Evolutionary conservation across 2,888 invertebrate genomes (phyloP), one percentile per base, ranked within the genome.

Genomic region (Xestia sexstrigata): DNA sequence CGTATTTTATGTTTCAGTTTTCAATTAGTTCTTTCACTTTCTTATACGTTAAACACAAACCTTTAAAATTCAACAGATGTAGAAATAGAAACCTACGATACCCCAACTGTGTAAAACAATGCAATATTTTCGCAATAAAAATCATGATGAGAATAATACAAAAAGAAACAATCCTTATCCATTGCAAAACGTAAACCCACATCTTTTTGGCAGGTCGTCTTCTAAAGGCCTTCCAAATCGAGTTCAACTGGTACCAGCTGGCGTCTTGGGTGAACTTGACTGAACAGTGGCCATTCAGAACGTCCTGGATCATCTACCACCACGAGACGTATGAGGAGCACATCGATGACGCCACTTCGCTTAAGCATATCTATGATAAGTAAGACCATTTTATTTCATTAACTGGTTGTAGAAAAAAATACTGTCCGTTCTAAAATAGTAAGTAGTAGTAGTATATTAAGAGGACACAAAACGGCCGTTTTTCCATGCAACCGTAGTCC

Each of bases 251-350:
- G 99, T 99, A 99, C 95, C 98, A 99, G 89, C 97, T 99, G 89
- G 99, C 99, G 82, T 99, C 99, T 78, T 99, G 99, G 99, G 98
- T 99, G 87, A 99, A 99, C 95, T 98, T 99, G 77, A 99, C 99
- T 0, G 99, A 99, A 93, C 99, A 99, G 94, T 99, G 99, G 99
- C 99, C 99, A 0, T 98, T 99, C 95, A 97, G 99, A 75, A 99
- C 99, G 45, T 99, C 99, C 23, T 99, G 99, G 99, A 98, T 99
- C 91, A 99, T 99, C 84, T 98, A 99, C 90, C 98, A 99, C 93
- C 99, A 98, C 93, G 99, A 99, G 94, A 97, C 98, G 77, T 98
- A 98, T 89, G 99, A 99, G 93, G 98, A 99, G 47, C 97, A 97
- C 81, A 97, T 99, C 69, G 99, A 99, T 80, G 99, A 99, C 93